A percentile compares a stretch with the other conserved stretches of the same genome.
Evolutionary conservation across 2,797 vertebrate genomes (phyloP).

Genomic region (Tokudaia tokunoshimensis): DNA sequence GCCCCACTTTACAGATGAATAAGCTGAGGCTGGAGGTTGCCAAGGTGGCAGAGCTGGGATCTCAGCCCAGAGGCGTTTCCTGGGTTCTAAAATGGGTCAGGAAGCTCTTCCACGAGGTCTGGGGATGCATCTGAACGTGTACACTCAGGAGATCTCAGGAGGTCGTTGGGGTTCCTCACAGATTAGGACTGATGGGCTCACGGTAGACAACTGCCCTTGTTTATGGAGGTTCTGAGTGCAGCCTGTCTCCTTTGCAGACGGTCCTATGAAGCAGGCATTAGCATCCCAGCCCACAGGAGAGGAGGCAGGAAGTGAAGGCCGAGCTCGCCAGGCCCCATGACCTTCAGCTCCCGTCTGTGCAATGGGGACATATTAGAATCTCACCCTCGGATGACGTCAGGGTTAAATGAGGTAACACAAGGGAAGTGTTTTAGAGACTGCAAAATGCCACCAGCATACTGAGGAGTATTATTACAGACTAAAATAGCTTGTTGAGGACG

Average conservation of each 20-base stretch:
- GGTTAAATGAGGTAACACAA: conserved; percentile 61
- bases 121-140: neutral
- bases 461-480: conserved; percentile 66
- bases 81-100: neutral
- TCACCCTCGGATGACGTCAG: neutral
- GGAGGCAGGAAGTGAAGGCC: neutral
- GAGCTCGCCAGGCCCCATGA: neutral
- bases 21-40: neutral
- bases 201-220: neutral
- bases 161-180: neutral
- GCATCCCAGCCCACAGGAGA: neutral
- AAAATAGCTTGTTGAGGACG: conserved; percentile 61
- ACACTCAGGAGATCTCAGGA: accelerated
- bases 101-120: neutral
- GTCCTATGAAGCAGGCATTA: neutral
- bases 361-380: neutral
- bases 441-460: neutral
- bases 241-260: neutral
- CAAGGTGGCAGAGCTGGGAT: neutral
- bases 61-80: neutral
- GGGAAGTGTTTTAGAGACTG: conserved; percentile 56
- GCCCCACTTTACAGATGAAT: neutral
- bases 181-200: neutral
- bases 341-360: neutral
- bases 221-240: neutral